Conservation (phyloP, 1,140 invertebrate genomes). For the Papilio glaucus region DNA sequence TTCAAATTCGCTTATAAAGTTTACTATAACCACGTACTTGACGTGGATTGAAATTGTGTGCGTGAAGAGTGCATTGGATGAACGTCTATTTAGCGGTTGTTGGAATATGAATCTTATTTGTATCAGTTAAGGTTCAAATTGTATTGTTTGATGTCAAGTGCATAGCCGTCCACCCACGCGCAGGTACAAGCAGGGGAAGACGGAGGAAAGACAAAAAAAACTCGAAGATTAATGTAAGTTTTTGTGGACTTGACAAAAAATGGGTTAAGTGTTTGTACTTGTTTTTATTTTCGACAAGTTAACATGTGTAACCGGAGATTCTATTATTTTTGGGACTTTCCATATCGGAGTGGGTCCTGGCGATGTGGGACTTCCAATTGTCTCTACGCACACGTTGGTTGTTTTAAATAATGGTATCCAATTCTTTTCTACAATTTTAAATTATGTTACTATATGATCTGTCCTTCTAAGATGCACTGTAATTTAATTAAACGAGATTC, state of each 20-base stretch:
- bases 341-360: neutral
- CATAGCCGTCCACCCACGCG: conserved; percentile 49
- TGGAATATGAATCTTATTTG: conserved; percentile 27
- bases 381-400: neutral
- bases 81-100: conserved; percentile 42
- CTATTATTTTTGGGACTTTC: conserved; percentile 22
- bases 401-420: neutral
- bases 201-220: conserved; percentile 47
- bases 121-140: conserved; percentile 38
- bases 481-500: too few species aligned
- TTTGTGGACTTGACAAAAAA: conserved; percentile 65
- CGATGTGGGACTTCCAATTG: neutral
- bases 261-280: conserved; percentile 69
- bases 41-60: conserved; percentile 20
- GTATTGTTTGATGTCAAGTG: conserved; percentile 41
- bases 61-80: conserved; percentile 42
- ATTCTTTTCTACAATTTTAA: neutral
- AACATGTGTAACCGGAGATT: conserved; percentile 62
- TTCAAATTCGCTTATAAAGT: neutral
- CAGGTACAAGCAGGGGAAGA: conserved; percentile 52
- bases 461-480: neutral
- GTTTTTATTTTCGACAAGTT: conserved; percentile 61
- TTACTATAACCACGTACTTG: neutral
- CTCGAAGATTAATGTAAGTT: conserved; percentile 60
- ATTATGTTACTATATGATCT: neutral